Base-by-base conservation (phyloP, 2,888 invertebrate genomes). In the Operophtera brumata region DNA sequence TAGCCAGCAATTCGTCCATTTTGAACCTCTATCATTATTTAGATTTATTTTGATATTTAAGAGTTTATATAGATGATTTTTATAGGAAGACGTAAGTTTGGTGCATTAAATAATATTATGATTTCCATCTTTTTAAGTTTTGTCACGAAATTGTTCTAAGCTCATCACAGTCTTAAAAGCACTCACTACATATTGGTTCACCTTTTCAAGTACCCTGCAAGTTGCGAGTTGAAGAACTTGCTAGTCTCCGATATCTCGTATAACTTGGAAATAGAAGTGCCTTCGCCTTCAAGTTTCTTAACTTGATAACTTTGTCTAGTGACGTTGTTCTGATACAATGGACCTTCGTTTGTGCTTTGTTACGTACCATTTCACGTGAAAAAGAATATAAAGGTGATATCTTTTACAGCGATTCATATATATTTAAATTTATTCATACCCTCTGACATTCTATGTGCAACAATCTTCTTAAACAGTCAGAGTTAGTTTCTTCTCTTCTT, bases 161-260 rank as follows among this genome's bases (percentile, higher is more conserved):
- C 42, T 30, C 13, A 32, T 44, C 32, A n/a, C 9, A 42, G 7
- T 42, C 14, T 14, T n/a, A 14, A 9, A 43, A 30, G 35, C 42
- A 28, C 49, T 49, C 13, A 26, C n/a, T 13, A 13, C 13, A 26
- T 50, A 39, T 32, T 44, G 44, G 25, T 10, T 32, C 50, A 20
- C 5, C 14, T 28, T 30, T 49, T 42, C 32, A 25, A 45, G 40
- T 32, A 14, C 41, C 41, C 34, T 35, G 26, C 28, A 46, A 59
- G 61, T 61, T 64, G 40, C 20, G 5, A 36, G 36, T 36, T 41
- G 35, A 52, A 54, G 48, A 48, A 56, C 48, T 49, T 43, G 47
- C 61, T 62, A 68, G 63, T 65, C 69, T 60, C 58, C 57, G 58
- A 66, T 61, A 64, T 62, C 57, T 59, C 20, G 13, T n/a, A 42